Percentiles rank a stretch among this genome's conserved stretches.
These are phyloP conservation scores for Ichneumoninae sp. DNA, from an alignment of 2,888 invertebrate genomes.

Conservation along the genomic window DNA sequence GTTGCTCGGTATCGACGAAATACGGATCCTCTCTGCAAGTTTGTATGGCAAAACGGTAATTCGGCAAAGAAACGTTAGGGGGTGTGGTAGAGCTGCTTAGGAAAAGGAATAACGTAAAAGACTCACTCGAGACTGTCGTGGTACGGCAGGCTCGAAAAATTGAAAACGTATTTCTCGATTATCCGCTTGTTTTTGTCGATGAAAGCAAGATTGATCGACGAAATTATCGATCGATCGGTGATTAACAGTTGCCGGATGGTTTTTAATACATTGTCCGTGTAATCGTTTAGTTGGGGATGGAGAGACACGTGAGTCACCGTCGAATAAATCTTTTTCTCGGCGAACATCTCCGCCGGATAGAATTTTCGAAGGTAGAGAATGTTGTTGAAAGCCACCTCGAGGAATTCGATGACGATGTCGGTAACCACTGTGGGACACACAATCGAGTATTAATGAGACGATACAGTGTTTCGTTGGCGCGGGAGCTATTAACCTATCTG, in stretches of 20 bases:
- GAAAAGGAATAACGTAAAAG: not conserved
- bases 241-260: conserved; percentile 82
- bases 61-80: not conserved
- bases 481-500: conserved; percentile 7
- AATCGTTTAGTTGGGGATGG: conserved; percentile 89
- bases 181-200: conserved; percentile 82
- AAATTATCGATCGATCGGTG: conserved; percentile 84
- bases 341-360: conserved; percentile 89
- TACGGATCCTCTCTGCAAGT: conserved; percentile 86
- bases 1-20: conserved; percentile 87
- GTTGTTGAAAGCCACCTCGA: conserved; percentile 88
- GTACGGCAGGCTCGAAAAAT: conserved; percentile 78
- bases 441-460: not conserved
- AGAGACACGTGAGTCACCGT: conserved; percentile 87
- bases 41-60: not conserved
- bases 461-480: not conserved
- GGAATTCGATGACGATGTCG: conserved; percentile 88
- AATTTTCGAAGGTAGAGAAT: conserved; percentile 87
- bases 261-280: conserved; percentile 81
- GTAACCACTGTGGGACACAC: conserved; percentile 82
- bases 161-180: conserved; percentile 85
- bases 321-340: conserved; percentile 88
- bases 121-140: conserved; percentile 77
- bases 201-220: conserved; percentile 85
- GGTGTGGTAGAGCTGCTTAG: not conserved